A percentile compares a stretch with the other conserved stretches of the same genome.
Evolutionary conservation across 2,888 invertebrate genomes (phyloP).

Genomic region (Eucera pruinosa): DNA sequence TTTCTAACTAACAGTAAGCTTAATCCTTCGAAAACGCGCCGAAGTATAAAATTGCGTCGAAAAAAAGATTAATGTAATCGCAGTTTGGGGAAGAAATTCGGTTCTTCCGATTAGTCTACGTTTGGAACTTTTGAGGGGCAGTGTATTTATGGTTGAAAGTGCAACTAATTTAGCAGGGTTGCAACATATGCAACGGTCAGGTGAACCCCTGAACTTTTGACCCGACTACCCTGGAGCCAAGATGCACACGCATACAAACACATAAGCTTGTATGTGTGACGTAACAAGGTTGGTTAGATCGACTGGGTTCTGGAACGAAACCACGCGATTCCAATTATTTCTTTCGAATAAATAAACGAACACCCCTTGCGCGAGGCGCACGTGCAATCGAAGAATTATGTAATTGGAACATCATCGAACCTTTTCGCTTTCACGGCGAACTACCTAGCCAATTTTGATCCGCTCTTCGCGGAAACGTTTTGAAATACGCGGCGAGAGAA

Average conservation of each 20-base stretch:
- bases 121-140: too few species aligned
- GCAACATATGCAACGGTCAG: slow-evolving; percentile 6
- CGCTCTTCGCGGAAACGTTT: background rate
- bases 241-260: slow-evolving; percentile 3
- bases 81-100: too few species aligned
- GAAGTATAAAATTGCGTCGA: too few species aligned
- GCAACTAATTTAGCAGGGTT: slow-evolving; percentile 4
- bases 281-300: slow-evolving; percentile 20
- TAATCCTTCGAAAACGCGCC: too few species aligned
- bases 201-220: slow-evolving; percentile 60
- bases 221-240: slow-evolving; percentile 33
- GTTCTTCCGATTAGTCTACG: too few species aligned
- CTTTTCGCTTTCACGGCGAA: background rate
- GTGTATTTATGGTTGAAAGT: slow-evolving; percentile 23
- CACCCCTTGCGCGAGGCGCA: background rate
- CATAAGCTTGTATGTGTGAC: background rate
- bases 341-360: slow-evolving; percentile 30
- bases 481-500: background rate
- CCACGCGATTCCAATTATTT: slow-evolving; percentile 26
- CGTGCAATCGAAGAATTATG: slow-evolving; percentile 2
- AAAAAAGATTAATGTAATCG: too few species aligned
- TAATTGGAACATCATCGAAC: slow-evolving; percentile 2
- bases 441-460: background rate
- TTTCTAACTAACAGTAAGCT: too few species aligned
- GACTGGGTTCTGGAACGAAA: slow-evolving; percentile 12